Evolutionary conservation across 2,797 vertebrate species (phyloP), one percentile per base, ranked within the genome.

Genomic region (Allobates femoralis): DNA sequence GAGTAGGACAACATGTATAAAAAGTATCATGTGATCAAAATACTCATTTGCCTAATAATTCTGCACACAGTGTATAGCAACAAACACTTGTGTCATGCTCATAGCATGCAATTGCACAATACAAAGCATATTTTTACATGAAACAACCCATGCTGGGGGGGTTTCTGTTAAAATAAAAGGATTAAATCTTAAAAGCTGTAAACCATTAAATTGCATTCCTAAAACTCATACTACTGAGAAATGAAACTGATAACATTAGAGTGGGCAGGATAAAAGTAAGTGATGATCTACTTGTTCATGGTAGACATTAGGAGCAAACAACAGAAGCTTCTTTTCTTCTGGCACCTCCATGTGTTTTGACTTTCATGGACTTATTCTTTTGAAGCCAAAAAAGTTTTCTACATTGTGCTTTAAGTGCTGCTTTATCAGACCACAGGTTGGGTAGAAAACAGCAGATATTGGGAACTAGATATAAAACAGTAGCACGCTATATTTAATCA

Each of bases 251-350:
- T 89, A 56, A 69, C 41, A 32, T 64, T 85, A 75, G 41, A 41
- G 0, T 84, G 88, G 64, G 53, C 84, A 87, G 81, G 79, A 75
- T 84, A 85, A 85, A 51, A 83, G 26, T 85, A 55, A 85, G 79
- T 78, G 23, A 71, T 73, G 32, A 87, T 74, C 34, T 74, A 74
- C 23, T 66, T 71, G 76, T 30, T 85, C 62, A 37, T 16, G 10
- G 32, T 46, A 69, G 37, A 85, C 11, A 77, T 69, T 50, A 41
- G 7, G 18, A 34, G 67, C 16, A 85, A 71, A 79, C 32, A 79
- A 19, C 81, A 83, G 81, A 83, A 83, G 81, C 81, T 73, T 67
- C 30, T 71, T 83, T 14, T 37, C 41, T 60, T 32, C 55, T 75
- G 81, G 69, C 81, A 74, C 81, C 34, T 41, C 16, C 18, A 73